phyloP scores from a whole-genome alignment of 2,888 invertebrate genomes.

The Polyploca ridens region DNA sequence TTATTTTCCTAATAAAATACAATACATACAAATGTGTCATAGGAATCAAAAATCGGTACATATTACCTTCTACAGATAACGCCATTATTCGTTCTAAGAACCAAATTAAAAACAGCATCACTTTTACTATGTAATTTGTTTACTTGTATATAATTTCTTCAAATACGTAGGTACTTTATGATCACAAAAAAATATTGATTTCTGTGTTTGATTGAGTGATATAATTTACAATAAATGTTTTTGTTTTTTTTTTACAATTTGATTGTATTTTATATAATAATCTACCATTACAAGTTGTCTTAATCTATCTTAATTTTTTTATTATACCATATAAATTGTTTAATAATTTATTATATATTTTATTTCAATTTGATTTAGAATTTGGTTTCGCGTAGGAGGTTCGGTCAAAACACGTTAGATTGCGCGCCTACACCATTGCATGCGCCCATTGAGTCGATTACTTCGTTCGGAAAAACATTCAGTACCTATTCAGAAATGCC shows the following conservation, averaged over 20 bases:
- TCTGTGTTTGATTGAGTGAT: no score
- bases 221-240: no score
- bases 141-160: no score
- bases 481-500: neutral
- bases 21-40: no score
- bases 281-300: slow-evolving; percentile 49
- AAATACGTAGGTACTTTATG: no score
- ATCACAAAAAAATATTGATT: no score
- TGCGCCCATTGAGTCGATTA: neutral
- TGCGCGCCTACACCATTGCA: neutral
- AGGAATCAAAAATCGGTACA: no score
- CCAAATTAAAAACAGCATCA: no score
- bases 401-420: slow-evolving; percentile 47
- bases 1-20: no score
- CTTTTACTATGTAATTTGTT: no score
- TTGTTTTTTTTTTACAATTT: slow-evolving; percentile 20
- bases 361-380: slow-evolving; percentile 80
- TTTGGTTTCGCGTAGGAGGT: slow-evolving; percentile 73
- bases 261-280: slow-evolving; percentile 44
- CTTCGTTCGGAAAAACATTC: neutral
- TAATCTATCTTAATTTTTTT: slow-evolving; percentile 59
- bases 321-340: slow-evolving; percentile 61
- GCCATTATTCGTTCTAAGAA: no score
- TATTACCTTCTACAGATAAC: no score
- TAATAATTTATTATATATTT: slow-evolving; percentile 62